Percentiles rank a stretch among this genome's conserved stretches.
Conservation (phyloP, 2,797 vertebrate genomes). For the Phalanger gymnotis region DNA sequence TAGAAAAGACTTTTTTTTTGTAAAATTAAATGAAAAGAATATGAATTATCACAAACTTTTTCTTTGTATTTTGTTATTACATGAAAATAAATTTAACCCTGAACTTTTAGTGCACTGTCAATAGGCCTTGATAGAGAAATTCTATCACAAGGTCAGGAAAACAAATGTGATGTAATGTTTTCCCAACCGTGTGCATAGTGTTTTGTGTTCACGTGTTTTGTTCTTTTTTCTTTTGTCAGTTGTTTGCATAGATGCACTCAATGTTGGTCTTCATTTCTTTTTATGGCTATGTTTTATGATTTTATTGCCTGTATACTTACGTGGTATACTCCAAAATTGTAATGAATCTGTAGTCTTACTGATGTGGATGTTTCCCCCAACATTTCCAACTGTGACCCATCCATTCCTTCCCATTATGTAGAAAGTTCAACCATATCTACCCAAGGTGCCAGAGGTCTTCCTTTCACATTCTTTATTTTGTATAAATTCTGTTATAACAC, state of each 20-base stretch:
- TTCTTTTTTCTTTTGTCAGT: not conserved
- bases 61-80: not conserved
- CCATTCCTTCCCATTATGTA: not conserved
- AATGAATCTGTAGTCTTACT: not conserved
- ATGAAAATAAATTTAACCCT: not conserved
- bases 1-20: slow-evolving; percentile 3
- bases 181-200: not conserved
- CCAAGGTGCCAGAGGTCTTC: not conserved
- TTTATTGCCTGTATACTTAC: not conserved
- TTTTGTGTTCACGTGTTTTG: not conserved
- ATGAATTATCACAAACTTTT: not conserved
- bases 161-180: not conserved
- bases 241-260: not conserved
- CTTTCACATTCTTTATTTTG: not conserved
- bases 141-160: not conserved
- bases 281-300: not conserved
- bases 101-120: not conserved
- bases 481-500: not conserved
- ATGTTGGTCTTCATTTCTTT: not conserved
- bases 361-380: not conserved
- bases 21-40: slow-evolving; percentile 8
- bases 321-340: not conserved
- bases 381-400: not conserved
- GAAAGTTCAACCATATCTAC: not conserved
- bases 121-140: not conserved